A percentile compares a stretch with the other conserved stretches of the same genome.
Conservation (phyloP, 2,797 vertebrate genomes). For the Pantherophis vulpinus region DNA sequence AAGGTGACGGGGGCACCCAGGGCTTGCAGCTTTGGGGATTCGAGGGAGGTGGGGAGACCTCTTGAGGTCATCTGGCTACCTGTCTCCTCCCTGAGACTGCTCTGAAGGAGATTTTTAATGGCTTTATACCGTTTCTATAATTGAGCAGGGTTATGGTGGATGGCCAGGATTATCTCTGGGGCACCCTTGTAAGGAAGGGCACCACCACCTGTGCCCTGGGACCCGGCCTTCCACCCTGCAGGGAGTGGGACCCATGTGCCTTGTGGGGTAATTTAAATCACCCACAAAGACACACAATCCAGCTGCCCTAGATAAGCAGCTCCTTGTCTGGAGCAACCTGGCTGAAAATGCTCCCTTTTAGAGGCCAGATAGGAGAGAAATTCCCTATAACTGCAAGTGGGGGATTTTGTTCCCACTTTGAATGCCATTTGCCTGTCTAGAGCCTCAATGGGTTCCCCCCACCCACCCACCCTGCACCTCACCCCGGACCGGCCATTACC, state of each 20-base stretch:
- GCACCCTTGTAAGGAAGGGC: background rate
- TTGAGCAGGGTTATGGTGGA: background rate
- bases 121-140: background rate
- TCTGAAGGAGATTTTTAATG: background rate
- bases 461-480: too few species aligned
- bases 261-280: background rate
- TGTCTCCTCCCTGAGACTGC: background rate
- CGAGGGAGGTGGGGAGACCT: background rate
- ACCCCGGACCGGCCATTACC: conserved; percentile 66
- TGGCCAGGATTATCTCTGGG: background rate
- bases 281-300: background rate
- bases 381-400: background rate
- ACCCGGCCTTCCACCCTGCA: background rate
- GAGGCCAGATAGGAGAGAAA: background rate
- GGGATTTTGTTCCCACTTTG: background rate
- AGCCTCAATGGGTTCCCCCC: background rate
- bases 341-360: background rate
- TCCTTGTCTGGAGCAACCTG: background rate
- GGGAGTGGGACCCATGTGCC: too few species aligned
- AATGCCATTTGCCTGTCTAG: background rate
- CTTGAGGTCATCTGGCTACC: background rate
- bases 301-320: background rate
- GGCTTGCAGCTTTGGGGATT: background rate
- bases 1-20: background rate
- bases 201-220: background rate